Evolutionary conservation across 2,888 invertebrate genomes (phyloP).

Genomic region (Caenorhabditis imperialis): DNA sequence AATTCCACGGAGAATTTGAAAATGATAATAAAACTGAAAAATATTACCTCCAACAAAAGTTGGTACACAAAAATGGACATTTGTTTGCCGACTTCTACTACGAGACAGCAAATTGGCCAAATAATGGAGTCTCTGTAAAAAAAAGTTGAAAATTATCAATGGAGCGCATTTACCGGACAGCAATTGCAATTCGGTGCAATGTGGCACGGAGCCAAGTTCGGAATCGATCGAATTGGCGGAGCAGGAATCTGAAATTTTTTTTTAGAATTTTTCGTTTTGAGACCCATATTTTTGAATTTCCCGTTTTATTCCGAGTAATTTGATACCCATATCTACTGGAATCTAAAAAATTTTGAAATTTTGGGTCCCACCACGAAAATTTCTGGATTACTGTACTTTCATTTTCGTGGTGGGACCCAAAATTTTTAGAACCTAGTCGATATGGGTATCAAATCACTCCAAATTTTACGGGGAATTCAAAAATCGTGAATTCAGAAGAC

Average conservation of each 20-base stretch:
- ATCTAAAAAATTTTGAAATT: too few relatives aligned
- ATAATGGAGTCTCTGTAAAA: slow-evolving; percentile 67
- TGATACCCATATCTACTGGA: too few relatives aligned
- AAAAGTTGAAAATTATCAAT: slow-evolving; percentile 13
- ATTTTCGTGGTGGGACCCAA: too few relatives aligned
- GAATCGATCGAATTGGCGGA: slow-evolving; percentile 49
- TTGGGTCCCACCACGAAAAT: background rate
- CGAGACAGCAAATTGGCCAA: slow-evolving; percentile 68
- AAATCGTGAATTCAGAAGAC: background rate
- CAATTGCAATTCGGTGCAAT: slow-evolving; percentile 58
- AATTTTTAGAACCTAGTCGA: too few relatives aligned
- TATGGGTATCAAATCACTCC: too few relatives aligned
- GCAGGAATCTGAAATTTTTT: slow-evolving; percentile 43
- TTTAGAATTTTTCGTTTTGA: background rate
- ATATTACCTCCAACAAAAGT: slow-evolving; percentile 50
- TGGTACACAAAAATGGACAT: slow-evolving; percentile 43
- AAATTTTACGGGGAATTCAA: too few relatives aligned
- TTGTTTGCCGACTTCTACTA: slow-evolving; percentile 55
- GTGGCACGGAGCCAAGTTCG: slow-evolving; percentile 56
- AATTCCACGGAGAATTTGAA: too few relatives aligned
- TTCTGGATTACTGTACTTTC: background rate
- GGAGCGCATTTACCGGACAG: slow-evolving; percentile 21
- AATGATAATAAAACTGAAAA: too few relatives aligned
- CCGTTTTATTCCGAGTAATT: too few relatives aligned
- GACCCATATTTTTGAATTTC: slow-evolving; percentile 3